phyloP scores from a whole-genome alignment of 2,113 vertebrate genomes.

The Leptobrachium ailaonicum region DNA sequence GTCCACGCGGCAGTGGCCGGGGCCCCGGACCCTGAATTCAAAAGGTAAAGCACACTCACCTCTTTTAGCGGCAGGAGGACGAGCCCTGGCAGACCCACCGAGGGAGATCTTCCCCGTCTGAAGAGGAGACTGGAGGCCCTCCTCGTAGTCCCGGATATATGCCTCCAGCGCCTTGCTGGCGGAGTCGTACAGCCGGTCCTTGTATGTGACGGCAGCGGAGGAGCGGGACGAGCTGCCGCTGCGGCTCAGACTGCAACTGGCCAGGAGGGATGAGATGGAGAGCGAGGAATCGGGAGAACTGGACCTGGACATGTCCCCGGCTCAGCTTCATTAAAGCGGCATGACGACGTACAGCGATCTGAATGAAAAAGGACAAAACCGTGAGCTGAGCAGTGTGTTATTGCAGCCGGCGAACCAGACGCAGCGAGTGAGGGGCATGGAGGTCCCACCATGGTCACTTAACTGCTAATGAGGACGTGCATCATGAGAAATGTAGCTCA shows the following conservation, averaged over 20 bases:
- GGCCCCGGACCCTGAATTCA: too few species aligned
- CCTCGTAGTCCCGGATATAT: conserved; percentile 85
- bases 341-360: too few species aligned
- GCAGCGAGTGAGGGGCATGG: neutral
- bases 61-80: neutral
- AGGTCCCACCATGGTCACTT: neutral
- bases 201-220: conserved; percentile 66
- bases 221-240: conserved; percentile 23
- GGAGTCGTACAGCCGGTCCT: conserved; percentile 75
- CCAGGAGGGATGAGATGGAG: conserved; percentile 75
- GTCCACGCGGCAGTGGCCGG: neutral
- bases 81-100: neutral
- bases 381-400: too few species aligned
- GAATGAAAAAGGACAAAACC: too few species aligned
- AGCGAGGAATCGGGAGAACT: conserved; percentile 75
- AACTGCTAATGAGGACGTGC: neutral
- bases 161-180: conserved; percentile 84
- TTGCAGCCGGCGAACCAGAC: too few species aligned
- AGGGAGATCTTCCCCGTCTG: conserved; percentile 60
- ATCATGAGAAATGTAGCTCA: neutral
- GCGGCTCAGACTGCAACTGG: conserved; percentile 64
- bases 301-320: conserved; percentile 11
- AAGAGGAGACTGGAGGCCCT: conserved; percentile 50
- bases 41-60: conserved; percentile 27
- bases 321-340: too few species aligned